Conservation (phyloP, 2,113 vertebrate genomes). For the Clarias magur region DNA sequence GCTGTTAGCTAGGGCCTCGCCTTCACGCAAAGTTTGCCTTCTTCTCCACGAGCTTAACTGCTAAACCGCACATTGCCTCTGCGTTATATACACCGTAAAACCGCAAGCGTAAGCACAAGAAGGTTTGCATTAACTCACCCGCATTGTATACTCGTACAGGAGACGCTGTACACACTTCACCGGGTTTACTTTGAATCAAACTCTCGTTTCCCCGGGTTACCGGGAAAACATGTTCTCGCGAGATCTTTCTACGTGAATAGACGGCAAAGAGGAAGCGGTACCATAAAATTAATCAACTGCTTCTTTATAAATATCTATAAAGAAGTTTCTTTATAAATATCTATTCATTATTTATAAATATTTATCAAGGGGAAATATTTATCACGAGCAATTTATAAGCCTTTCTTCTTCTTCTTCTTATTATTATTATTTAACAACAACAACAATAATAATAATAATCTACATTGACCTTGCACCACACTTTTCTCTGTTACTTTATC, state of each 20-base stretch:
- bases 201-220: constrained; percentile 72
- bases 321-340: too few species aligned
- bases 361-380: too few species aligned
- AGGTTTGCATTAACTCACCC: not conserved
- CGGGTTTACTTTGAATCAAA: constrained; percentile 49
- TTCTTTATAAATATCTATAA: too few species aligned
- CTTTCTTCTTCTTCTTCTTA: too few species aligned
- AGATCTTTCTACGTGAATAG: constrained; percentile 48
- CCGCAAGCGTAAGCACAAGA: not conserved
- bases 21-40: not conserved
- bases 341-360: too few species aligned
- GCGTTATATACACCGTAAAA: not conserved
- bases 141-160: not conserved
- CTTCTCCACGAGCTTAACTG: not conserved
- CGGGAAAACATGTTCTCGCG: constrained; percentile 63
- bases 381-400: too few species aligned
- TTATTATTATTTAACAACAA: too few species aligned
- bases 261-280: not conserved
- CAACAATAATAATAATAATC: too few species aligned
- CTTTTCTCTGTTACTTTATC: too few species aligned
- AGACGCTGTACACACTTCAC: constrained; percentile 31
- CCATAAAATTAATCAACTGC: not conserved
- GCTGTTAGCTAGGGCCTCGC: constrained; percentile 9
- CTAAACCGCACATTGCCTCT: not conserved
- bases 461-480: too few species aligned